Evolutionary conservation across 2,113 vertebrate genomes (phyloP).

Genomic region (Zosterops pallidus): DNA sequence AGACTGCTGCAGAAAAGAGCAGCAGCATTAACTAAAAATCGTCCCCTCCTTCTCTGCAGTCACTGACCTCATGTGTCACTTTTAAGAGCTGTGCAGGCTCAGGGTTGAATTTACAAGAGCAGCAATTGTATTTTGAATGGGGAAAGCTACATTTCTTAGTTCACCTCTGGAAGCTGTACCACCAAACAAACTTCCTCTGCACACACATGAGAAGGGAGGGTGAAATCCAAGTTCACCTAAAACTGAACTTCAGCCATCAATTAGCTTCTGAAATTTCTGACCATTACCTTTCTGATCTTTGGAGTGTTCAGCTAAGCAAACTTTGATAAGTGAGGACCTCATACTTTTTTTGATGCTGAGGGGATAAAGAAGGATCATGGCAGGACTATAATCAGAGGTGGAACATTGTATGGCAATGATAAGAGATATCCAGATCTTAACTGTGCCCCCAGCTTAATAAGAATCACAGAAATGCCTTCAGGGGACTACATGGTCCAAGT

Average conservation of each 20-base stretch:
- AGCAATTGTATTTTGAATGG: neutral
- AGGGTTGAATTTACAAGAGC: neutral
- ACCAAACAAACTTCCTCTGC: neutral
- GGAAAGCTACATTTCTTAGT: neutral
- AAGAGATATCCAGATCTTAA: neutral
- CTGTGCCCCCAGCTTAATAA: neutral
- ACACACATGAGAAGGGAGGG: fast-evolving
- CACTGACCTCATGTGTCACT: neutral
- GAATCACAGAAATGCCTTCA: neutral
- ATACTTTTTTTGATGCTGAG: neutral
- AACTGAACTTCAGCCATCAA: neutral
- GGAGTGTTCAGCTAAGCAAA: neutral
- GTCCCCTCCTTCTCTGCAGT: neutral
- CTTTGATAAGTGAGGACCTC: neutral
- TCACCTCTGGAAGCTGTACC: neutral
- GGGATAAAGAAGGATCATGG: neutral
- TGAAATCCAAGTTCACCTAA: neutral
- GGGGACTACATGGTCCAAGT: neutral
- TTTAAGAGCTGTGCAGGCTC: neutral
- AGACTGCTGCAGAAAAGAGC: neutral
- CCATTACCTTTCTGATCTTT: neutral
- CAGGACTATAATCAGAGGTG: neutral
- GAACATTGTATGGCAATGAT: fast-evolving
- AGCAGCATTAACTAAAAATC: neutral
- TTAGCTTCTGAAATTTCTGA: neutral